Conservation (phyloP, 2,113 vertebrate species). For the Panthera leo region DNA sequence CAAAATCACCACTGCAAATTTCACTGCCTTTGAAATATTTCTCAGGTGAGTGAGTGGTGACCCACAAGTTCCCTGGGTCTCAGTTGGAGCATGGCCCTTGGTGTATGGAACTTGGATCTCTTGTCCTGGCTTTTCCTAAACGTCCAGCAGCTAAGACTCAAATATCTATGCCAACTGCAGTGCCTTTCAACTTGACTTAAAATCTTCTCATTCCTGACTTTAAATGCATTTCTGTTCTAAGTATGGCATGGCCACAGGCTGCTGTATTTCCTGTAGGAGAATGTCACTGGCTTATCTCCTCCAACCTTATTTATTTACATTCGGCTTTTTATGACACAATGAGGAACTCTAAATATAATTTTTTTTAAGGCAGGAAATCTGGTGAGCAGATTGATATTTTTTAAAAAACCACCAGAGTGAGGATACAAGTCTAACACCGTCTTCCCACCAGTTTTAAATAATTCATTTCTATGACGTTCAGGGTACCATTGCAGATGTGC, state of each 20-base stretch:
- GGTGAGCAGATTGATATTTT: constrained; percentile 60
- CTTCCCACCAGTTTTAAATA: constrained; percentile 64
- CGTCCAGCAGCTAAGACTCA: background rate
- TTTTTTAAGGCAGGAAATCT: constrained; percentile 63
- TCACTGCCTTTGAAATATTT: background rate
- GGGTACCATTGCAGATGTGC: background rate
- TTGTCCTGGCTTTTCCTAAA: background rate
- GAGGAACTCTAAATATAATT: constrained; percentile 60
- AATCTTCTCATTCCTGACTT: background rate
- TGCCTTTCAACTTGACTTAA: background rate
- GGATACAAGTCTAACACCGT: constrained; percentile 52
- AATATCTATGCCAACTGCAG: background rate
- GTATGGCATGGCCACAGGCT: background rate
- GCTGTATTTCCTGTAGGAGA: background rate
- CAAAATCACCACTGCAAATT: background rate
- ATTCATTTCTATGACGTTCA: constrained; percentile 43
- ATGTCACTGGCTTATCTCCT: background rate
- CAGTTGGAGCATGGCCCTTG: background rate
- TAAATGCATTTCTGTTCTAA: background rate
- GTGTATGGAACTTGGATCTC: background rate
- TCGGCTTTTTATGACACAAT: constrained; percentile 30
- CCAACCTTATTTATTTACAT: constrained; percentile 54
- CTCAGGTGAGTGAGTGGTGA: background rate
- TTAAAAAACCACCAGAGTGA: constrained; percentile 13
- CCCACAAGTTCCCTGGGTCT: background rate